Conservation (phyloP, 30 jellyfish, hydroid and myxozoan genomes). For the Aurelia aurita region DNA sequence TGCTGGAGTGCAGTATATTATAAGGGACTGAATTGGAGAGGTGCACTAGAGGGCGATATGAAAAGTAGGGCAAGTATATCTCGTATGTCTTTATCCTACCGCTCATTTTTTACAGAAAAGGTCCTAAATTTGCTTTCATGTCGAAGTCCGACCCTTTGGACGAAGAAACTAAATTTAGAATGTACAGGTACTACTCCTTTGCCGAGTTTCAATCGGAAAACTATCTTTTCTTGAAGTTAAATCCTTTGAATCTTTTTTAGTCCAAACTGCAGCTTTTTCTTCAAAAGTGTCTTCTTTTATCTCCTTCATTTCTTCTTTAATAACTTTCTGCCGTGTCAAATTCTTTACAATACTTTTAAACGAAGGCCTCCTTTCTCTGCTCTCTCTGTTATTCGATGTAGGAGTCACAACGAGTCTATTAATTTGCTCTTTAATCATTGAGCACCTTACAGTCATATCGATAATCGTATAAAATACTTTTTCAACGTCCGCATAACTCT, state of each 20-base stretch:
- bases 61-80: too few species aligned
- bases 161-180: not conserved
- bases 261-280: not conserved
- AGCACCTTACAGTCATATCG: conserved; percentile 60
- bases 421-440: conserved; percentile 55
- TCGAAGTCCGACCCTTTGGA: too few species aligned
- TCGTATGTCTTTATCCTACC: too few species aligned
- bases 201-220: conserved; percentile 14
- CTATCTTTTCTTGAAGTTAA: not conserved
- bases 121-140: too few species aligned
- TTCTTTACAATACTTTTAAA: conserved; percentile 59
- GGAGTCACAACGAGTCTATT: conserved; percentile 23
- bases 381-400: conserved; percentile 41
- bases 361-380: conserved; percentile 58
- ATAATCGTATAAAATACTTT: conserved; percentile 51
- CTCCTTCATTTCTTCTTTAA: conserved; percentile 64
- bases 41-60: too few species aligned
- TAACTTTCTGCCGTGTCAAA: conserved; percentile 52
- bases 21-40: too few species aligned
- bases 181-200: conserved; percentile 66
- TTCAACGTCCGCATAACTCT: conserved; percentile 58
- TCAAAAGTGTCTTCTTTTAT: not conserved
- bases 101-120: too few species aligned
- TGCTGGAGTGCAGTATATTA: too few species aligned
- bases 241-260: not conserved